Conservation (phyloP, 1,140 invertebrate genomes). For the Zaprionus africanus region DNA sequence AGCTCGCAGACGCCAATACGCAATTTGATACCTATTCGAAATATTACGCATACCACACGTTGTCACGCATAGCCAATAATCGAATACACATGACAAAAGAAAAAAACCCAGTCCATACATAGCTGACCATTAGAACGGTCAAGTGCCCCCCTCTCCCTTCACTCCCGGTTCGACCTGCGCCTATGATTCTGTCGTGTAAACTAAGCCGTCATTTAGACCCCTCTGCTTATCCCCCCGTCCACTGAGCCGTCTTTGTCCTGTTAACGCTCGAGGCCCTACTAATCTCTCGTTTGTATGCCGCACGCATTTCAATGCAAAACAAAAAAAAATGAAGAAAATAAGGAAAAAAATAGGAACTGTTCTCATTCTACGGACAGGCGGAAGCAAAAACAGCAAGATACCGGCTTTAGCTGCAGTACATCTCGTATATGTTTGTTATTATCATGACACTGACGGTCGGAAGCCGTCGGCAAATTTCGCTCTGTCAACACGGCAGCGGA, state of each 20-base stretch:
- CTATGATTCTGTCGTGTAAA: slow-evolving; percentile 37
- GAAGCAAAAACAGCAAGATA: slow-evolving; percentile 6
- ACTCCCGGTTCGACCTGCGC: slow-evolving; percentile 13
- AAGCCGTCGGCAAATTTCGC: slow-evolving; percentile 25
- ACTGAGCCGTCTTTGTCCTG: slow-evolving; percentile 52
- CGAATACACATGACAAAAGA: slow-evolving; percentile 31
- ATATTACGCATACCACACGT: slow-evolving; percentile 66
- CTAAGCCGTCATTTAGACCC: slow-evolving; percentile 57
- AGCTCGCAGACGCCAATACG: slow-evolving; percentile 9
- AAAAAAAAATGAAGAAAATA: slow-evolving; percentile 5
- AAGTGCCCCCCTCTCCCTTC: slow-evolving; percentile 24
- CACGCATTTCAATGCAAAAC: slow-evolving; percentile 34
- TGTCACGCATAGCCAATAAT: slow-evolving; percentile 39
- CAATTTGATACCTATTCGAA: slow-evolving; percentile 54
- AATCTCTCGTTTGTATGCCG: slow-evolving; percentile 69
- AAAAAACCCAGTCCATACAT: slow-evolving; percentile 10
- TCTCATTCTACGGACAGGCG: slow-evolving; percentile 17
- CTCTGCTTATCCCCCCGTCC: background rate
- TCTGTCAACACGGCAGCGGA: slow-evolving; percentile 32
- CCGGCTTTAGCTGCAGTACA: background rate
- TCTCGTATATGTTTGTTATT: slow-evolving; percentile 4
- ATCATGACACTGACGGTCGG: slow-evolving; percentile 34
- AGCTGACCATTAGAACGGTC: slow-evolving; percentile 32
- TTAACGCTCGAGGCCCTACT: slow-evolving; percentile 53
- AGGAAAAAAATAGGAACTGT: slow-evolving; percentile 6